phyloP scores from a whole-genome alignment of 2,797 vertebrate species.

The Macropus fuliginosus region DNA sequence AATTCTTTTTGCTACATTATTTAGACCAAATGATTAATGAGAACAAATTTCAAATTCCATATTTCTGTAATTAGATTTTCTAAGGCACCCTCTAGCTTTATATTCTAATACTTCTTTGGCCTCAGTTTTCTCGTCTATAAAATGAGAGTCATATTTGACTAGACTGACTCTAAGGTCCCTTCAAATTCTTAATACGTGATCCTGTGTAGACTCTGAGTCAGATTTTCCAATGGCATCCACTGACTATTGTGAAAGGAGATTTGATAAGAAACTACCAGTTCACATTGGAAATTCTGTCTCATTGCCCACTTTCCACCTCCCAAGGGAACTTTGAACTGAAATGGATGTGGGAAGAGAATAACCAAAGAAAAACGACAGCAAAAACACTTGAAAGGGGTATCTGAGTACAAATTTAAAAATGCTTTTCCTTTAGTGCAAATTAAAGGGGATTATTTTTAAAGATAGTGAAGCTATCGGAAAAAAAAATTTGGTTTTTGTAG shows the following conservation, averaged over 20 bases:
- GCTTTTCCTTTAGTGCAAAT: not conserved
- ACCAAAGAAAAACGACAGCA: not conserved
- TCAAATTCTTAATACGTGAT: not conserved
- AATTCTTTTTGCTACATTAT: not conserved
- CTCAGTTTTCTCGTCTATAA: not conserved
- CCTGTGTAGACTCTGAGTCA: not conserved
- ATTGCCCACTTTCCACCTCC: not conserved
- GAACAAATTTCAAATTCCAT: not conserved
- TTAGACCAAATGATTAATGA: not conserved
- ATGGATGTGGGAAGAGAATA: not conserved
- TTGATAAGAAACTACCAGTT: not conserved
- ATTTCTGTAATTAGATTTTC: not conserved
- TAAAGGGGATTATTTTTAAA: conserved; percentile 23
- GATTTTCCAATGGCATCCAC: not conserved
- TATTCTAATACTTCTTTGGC: not conserved
- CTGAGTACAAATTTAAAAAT: not conserved
- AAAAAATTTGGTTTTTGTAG: conserved; percentile 2
- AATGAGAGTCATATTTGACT: not conserved
- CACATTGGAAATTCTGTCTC: not conserved
- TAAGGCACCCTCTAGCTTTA: not conserved
- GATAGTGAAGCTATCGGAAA: not conserved
- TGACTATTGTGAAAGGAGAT: not conserved
- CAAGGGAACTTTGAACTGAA: not conserved
- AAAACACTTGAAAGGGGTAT: not conserved
- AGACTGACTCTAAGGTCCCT: not conserved